Conservation (phyloP, 2,888 invertebrate species). For the Agriopis aurantiaria region DNA sequence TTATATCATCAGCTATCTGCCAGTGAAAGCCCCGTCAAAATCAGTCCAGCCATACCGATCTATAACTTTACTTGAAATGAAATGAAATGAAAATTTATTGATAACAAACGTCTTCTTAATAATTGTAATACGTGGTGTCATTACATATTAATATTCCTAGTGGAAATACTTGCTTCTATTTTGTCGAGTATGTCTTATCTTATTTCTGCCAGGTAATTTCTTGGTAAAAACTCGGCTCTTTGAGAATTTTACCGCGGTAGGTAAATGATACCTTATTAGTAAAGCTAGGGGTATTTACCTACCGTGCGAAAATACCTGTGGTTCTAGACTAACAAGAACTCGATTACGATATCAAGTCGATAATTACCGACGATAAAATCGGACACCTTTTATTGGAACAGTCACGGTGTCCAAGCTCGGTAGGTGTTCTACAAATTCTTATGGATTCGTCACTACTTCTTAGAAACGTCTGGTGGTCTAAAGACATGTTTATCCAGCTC, state of each 20-base stretch:
- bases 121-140: too few relatives aligned
- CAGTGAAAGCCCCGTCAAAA: too few relatives aligned
- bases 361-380: slow-evolving; percentile 24
- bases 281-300: neutral
- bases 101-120: too few relatives aligned
- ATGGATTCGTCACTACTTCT: slow-evolving; percentile 53
- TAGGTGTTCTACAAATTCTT: slow-evolving; percentile 51
- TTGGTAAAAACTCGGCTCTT: too few relatives aligned
- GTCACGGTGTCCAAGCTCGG: slow-evolving; percentile 32
- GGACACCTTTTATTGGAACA: slow-evolving; percentile 33
- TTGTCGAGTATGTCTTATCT: too few relatives aligned
- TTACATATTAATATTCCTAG: too few relatives aligned
- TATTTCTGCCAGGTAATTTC: too few relatives aligned
- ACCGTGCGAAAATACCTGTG: slow-evolving; percentile 24
- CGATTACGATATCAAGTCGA: slow-evolving; percentile 27
- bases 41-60: too few relatives aligned
- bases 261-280: slow-evolving; percentile 12
- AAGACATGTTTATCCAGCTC: slow-evolving; percentile 1
- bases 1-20: too few relatives aligned
- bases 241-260: slow-evolving; percentile 15
- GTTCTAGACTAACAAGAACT: slow-evolving; percentile 28
- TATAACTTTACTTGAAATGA: too few relatives aligned
- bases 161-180: too few relatives aligned
- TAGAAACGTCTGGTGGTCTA: slow-evolving; percentile 46
- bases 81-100: too few relatives aligned